Conservation (phyloP, 2,888 invertebrate genomes). For the Trichopoda pennipes region DNA sequence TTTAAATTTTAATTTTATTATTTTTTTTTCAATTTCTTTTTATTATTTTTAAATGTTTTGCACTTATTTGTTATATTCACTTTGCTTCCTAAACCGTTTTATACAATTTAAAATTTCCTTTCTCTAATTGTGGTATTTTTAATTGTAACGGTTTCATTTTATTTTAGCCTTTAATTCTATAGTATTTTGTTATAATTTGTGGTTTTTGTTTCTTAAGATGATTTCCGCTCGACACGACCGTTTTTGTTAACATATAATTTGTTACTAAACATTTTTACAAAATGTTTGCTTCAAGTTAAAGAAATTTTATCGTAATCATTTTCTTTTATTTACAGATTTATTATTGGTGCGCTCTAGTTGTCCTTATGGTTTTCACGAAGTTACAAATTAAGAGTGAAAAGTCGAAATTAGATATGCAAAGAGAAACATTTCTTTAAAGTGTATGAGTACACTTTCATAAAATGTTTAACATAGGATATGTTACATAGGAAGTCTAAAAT, state of each 20-base stretch:
- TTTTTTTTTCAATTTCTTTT: no score
- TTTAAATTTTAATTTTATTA: no score
- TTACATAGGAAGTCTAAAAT: no score
- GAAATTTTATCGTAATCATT: conserved; percentile 3
- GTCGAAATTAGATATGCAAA: no score
- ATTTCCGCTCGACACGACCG: conserved; percentile 53
- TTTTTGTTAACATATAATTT: conserved; percentile 51
- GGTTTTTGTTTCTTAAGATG: neutral
- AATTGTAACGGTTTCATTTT: no score
- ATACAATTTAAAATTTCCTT: no score
- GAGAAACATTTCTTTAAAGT: neutral
- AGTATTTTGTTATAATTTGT: neutral
- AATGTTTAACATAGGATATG: neutral
- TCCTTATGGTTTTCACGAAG: neutral
- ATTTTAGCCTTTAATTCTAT: no score
- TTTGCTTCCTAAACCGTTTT: no score
- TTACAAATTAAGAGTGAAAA: no score
- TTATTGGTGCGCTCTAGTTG: neutral
- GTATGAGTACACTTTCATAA: neutral
- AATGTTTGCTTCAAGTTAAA: conserved; percentile 44
- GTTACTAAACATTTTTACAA: conserved; percentile 58
- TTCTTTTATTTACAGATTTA: neutral
- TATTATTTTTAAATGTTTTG: no score
- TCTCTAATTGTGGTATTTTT: no score
- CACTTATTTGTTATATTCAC: no score